Evolutionary conservation across 1,140 invertebrate genomes (phyloP).

Genomic region (Paraescarpia echinospica): DNA sequence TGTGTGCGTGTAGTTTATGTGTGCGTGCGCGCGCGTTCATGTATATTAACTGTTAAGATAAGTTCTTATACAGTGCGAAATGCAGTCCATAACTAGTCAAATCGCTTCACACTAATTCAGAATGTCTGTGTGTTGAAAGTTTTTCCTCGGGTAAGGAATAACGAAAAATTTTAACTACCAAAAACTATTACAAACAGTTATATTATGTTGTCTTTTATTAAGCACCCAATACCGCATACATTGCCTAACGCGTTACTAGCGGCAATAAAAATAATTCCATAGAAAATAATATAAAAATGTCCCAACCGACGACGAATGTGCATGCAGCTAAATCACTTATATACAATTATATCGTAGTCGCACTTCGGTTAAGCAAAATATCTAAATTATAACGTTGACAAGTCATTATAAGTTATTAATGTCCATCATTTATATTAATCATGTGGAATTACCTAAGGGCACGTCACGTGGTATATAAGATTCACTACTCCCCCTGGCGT

Average conservation of each 20-base stretch:
- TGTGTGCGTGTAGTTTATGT: too few relatives aligned
- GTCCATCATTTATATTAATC: background rate
- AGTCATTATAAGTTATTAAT: background rate
- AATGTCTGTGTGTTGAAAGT: too few relatives aligned
- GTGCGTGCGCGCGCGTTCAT: too few relatives aligned
- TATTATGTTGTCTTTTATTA: background rate
- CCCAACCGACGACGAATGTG: background rate
- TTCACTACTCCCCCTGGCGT: background rate
- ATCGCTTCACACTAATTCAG: too few relatives aligned
- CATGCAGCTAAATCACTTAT: background rate
- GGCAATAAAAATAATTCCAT: constrained; percentile 1
- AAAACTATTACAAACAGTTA: background rate
- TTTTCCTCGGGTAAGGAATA: background rate
- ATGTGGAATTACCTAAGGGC: background rate
- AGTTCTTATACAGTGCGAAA: too few relatives aligned
- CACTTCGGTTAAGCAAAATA: background rate
- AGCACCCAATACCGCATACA: background rate
- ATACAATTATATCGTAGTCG: background rate
- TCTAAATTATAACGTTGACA: background rate
- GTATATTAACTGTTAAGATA: too few relatives aligned
- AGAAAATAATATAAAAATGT: background rate
- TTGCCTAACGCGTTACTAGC: background rate
- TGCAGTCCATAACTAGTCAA: too few relatives aligned
- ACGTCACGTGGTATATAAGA: background rate
- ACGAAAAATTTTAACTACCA: background rate